Evolutionary conservation across 2,113 vertebrate genomes (phyloP), one percentile per base, ranked within the genome.

Genomic region (Scalopus aquaticus): DNA sequence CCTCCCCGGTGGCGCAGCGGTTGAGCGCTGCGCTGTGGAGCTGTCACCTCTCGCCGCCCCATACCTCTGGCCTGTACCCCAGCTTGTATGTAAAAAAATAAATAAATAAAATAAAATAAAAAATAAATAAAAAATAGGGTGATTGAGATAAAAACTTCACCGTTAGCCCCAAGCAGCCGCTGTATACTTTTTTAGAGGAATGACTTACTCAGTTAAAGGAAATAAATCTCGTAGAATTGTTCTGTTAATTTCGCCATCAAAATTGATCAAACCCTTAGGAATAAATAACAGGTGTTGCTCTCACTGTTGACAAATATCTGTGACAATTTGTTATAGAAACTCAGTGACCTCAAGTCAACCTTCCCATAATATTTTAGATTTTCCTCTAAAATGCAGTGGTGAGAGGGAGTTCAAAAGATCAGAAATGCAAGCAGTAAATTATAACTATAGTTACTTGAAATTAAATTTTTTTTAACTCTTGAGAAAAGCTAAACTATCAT

Each of bases 211-310:
- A 26, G 26, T 15, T 16, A 32, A 85, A 51, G 86, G 44, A 35
- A 82, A 73, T 44, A 26, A 51, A 70, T 3, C 20, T 94, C 39
- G 28, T 62, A 85, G 74, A 44, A 42, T 88, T 1, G 1, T 30
- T 91, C 89, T 94, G 42, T 56, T 91, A 74, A 74, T 96, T 90
- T 97, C 28, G 65, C 56, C 42, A 54, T 72, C 28, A 6, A 74
- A 88, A 93, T 94, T 8, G 4, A 91, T 51, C 24, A 85, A 37
- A 78, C 56, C 19, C 74, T 89, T 76, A 65, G 44, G 13, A 60
- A 81, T 70, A 89, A 92, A 89, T 46, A 78, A 20, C 51, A 78
- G n/a, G 7, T 82, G 15, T 46, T 79, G 32, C 54, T 77, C 51
- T 78, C 56, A 54, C 7, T 32, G 37, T 46, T 78, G 60, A 81